phyloP scores from a whole-genome alignment of 35 echinoderm and acorn worm species.

The Diadema setosum region DNA sequence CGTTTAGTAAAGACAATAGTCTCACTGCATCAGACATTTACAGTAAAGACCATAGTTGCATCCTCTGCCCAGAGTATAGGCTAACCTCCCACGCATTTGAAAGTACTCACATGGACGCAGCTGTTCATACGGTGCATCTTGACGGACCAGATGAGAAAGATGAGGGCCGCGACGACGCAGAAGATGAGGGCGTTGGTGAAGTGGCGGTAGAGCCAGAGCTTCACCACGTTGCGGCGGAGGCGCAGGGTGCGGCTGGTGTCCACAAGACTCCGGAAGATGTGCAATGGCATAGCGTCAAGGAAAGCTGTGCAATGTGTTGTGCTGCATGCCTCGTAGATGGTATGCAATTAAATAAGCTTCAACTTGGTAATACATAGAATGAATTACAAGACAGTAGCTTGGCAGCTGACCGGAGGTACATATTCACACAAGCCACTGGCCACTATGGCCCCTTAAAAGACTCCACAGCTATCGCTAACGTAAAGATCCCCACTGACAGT shows the following conservation, averaged over 20 bases:
- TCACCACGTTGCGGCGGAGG: slow-evolving; percentile 71
- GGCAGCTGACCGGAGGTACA: too few species aligned
- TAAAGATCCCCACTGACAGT: too few species aligned
- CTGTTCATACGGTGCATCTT: slow-evolving; percentile 59
- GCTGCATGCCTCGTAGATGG: not conserved
- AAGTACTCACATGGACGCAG: slow-evolving; percentile 73
- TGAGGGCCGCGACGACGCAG: slow-evolving; percentile 62
- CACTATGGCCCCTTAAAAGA: too few species aligned
- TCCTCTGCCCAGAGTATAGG: too few species aligned
- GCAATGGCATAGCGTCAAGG: slow-evolving; percentile 50
- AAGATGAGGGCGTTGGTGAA: slow-evolving; percentile 90
- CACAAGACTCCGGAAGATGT: slow-evolving; percentile 90
- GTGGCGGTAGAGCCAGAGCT: slow-evolving; percentile 90
- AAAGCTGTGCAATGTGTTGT: not conserved
- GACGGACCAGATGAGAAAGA: slow-evolving; percentile 81
- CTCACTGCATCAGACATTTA: too few species aligned
- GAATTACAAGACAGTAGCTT: not conserved
- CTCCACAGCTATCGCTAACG: too few species aligned
- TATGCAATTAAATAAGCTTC: too few species aligned
- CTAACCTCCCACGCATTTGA: too few species aligned
- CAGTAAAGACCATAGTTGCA: too few species aligned
- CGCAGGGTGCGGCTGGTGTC: slow-evolving; percentile 83
- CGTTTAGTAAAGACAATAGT: too few species aligned
- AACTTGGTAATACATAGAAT: too few species aligned
- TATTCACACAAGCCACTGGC: too few species aligned